A percentile compares a stretch with the other conserved stretches of the same genome.
phyloP scores from a whole-genome alignment of 2,888 invertebrate species.

The Drosophila ustulata region DNA sequence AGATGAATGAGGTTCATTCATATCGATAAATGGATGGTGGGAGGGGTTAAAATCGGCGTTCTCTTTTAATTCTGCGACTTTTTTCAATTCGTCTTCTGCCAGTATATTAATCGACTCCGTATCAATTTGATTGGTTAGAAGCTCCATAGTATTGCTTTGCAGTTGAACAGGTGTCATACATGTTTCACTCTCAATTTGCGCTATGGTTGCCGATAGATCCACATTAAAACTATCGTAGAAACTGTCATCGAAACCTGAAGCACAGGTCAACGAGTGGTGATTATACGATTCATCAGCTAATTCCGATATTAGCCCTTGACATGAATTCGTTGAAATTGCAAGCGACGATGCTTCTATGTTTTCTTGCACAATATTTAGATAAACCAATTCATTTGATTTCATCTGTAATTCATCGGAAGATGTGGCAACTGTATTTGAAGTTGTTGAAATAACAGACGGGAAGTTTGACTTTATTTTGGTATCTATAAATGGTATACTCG shows the following conservation, averaged over 20 bases:
- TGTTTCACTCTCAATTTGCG: constrained; percentile 38
- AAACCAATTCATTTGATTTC: background rate
- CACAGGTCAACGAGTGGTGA: background rate
- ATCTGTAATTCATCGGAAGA: constrained; percentile 12
- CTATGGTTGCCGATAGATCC: constrained; percentile 64
- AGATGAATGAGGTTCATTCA: constrained; percentile 28
- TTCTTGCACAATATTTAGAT: background rate
- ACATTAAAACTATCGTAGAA: constrained; percentile 81
- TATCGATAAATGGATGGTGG: background rate
- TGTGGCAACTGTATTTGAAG: background rate
- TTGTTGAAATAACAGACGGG: background rate
- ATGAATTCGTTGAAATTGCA: background rate
- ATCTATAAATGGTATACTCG: background rate
- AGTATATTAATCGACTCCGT: background rate
- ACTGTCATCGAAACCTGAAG: constrained; percentile 73
- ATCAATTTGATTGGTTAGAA: background rate
- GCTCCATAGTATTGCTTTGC: background rate
- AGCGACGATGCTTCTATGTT: background rate
- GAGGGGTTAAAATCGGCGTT: constrained; percentile 67
- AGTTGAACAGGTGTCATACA: constrained; percentile 7
- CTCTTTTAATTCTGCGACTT: constrained; percentile 13
- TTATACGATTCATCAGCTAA: background rate
- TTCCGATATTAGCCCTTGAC: background rate
- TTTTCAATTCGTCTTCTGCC: constrained; percentile 22
- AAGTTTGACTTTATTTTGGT: background rate